These are phyloP conservation scores for Drosophila gunungcola DNA, from an alignment of 1,140 invertebrate genomes.

Conservation along the genomic window DNA sequence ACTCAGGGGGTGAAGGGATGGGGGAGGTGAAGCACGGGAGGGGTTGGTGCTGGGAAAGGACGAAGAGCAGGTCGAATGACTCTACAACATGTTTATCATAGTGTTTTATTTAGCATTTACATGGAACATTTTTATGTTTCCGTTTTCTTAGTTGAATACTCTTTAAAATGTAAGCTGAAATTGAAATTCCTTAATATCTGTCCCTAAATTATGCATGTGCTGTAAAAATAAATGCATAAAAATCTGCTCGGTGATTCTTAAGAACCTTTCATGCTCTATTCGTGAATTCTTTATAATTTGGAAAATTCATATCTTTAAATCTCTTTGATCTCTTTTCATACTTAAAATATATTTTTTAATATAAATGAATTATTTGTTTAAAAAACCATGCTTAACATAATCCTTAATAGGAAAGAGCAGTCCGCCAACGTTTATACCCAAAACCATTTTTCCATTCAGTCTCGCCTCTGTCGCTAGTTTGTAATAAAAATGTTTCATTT, in stretches of 20 bases:
- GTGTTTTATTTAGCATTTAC: constrained; percentile 77
- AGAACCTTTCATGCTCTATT: too few relatives aligned
- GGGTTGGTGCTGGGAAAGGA: background rate
- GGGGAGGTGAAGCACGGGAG: background rate
- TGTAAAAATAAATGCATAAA: background rate
- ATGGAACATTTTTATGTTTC: constrained; percentile 43
- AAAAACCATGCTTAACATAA: too few relatives aligned
- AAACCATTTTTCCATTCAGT: background rate
- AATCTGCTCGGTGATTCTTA: too few relatives aligned
- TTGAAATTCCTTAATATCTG: background rate
- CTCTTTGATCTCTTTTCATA: too few relatives aligned
- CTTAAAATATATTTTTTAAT: too few relatives aligned
- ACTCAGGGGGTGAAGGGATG: constrained; percentile 20
- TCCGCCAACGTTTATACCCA: background rate
- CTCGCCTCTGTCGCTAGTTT: constrained; percentile 49
- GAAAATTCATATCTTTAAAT: too few relatives aligned
- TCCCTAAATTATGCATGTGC: background rate
- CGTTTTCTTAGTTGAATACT: constrained; percentile 30
- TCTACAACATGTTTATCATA: constrained; percentile 77
- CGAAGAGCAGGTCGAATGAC: constrained; percentile 28
- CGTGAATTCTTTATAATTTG: too few relatives aligned
- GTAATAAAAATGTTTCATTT: constrained; percentile 81
- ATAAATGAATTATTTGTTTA: too few relatives aligned
- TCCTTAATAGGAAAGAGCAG: background rate
- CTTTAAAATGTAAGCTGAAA: constrained; percentile 6